Conservation (phyloP, 30 jellyfish, hydroid and myxozoan species). For the Aurelia aurita region DNA sequence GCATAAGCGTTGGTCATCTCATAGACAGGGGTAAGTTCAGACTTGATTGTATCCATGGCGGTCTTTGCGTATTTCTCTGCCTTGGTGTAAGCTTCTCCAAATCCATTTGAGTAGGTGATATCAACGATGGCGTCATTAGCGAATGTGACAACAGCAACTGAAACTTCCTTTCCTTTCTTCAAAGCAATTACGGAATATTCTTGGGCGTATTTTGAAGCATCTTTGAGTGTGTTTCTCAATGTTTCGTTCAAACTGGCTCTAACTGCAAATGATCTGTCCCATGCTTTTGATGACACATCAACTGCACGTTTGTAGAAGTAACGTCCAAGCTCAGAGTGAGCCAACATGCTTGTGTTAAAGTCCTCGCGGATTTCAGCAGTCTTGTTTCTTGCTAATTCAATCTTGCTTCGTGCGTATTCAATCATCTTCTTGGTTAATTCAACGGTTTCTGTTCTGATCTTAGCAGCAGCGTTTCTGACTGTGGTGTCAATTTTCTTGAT, state of each 20-base stretch:
- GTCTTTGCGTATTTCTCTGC: slow-evolving; percentile 46
- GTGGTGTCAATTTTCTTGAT: slow-evolving; percentile 43
- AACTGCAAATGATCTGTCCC: slow-evolving; percentile 34
- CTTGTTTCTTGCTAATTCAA: slow-evolving; percentile 64
- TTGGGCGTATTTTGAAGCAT: slow-evolving; percentile 30
- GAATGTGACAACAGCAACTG: slow-evolving; percentile 28
- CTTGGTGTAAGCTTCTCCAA: slow-evolving; percentile 67
- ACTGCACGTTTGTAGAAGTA: slow-evolving; percentile 65
- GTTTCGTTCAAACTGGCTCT: slow-evolving; percentile 21
- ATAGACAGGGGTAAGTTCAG: slow-evolving; percentile 46
- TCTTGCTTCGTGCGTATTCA: slow-evolving; percentile 68
- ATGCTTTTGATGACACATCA: slow-evolving; percentile 21
- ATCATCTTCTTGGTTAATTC: slow-evolving; percentile 50
- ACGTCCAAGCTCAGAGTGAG: slow-evolving; percentile 68
- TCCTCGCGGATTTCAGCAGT: slow-evolving; percentile 90
- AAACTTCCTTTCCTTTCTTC: slow-evolving; percentile 47
- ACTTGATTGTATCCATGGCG: slow-evolving; percentile 35
- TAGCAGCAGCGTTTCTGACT: slow-evolving; percentile 60
- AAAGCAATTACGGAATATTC: slow-evolving; percentile 37
- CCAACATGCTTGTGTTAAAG: slow-evolving; percentile 48
- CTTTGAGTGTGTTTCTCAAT: slow-evolving; percentile 16
- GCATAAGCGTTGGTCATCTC: slow-evolving; percentile 35
- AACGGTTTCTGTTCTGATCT: slow-evolving; percentile 30
- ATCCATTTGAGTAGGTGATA: slow-evolving; percentile 66
- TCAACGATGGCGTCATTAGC: slow-evolving; percentile 67